Percentiles rank a stretch among this genome's conserved stretches.
Evolutionary conservation across 2,113 vertebrate species (phyloP).

Genomic region (Butastur rufipennis): DNA sequence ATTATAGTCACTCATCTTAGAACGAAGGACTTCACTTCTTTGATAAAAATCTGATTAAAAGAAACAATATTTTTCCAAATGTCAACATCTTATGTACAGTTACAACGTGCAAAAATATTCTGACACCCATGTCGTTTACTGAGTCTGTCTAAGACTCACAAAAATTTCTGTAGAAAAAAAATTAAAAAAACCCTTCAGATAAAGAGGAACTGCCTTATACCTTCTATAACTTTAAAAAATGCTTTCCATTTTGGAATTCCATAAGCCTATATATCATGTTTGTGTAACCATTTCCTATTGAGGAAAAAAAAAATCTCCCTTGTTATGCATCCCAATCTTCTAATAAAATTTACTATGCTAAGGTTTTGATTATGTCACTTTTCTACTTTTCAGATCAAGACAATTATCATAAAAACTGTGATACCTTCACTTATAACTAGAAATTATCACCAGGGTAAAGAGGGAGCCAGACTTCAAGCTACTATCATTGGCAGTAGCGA

Average conservation of each 20-base stretch:
- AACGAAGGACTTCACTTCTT: background rate
- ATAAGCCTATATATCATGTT: background rate
- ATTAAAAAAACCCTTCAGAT: background rate
- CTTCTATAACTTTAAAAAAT: background rate
- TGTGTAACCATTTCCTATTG: background rate
- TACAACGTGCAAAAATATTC: background rate
- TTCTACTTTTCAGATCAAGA: background rate
- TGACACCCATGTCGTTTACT: background rate
- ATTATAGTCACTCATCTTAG: conserved; percentile 34
- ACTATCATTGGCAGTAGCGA: background rate
- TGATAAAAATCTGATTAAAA: conserved; percentile 51
- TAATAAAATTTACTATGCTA: background rate
- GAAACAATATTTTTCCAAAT: conserved; percentile 16
- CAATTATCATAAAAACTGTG: background rate
- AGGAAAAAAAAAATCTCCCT: background rate
- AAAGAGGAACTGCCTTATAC: background rate
- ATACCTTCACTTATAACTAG: background rate
- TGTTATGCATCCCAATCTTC: background rate
- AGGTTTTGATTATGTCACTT: background rate
- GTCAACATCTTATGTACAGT: background rate
- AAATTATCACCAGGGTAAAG: background rate
- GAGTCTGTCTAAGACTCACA: background rate
- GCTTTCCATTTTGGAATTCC: background rate
- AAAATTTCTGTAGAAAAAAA: background rate
- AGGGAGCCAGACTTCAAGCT: background rate